Percentiles rank a stretch among this genome's conserved stretches.
These are phyloP conservation scores for Clistopyga incitator DNA, from an alignment of 2,888 invertebrate species.

Conservation along the genomic window DNA sequence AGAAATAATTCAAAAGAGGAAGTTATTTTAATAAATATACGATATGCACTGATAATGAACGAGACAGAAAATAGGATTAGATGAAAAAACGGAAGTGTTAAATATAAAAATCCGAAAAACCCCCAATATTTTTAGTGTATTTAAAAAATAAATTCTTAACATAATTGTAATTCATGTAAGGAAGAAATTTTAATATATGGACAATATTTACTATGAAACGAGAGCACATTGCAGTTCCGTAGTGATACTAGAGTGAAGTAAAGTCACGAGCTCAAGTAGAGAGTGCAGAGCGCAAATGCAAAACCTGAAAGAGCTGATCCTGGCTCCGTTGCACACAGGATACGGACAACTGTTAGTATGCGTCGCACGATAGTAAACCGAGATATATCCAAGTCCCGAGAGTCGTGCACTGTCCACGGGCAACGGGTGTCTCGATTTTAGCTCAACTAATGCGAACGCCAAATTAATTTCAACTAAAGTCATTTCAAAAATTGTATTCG, in stretches of 20 bases:
- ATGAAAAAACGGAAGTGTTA: too few species aligned
- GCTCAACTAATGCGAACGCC: too few species aligned
- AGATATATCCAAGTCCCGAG: conserved; percentile 15
- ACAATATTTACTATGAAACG: conserved; percentile 1
- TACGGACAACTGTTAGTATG: not conserved
- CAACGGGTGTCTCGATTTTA: conserved; percentile 33
- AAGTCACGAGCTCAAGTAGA: not conserved
- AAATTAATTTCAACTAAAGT: not conserved
- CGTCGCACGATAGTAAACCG: conserved; percentile 11
- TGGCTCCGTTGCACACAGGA: not conserved
- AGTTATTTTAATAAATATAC: too few species aligned
- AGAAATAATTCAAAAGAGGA: too few species aligned
- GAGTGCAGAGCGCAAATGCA: conserved; percentile 9
- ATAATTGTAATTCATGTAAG: not conserved
- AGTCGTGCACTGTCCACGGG: conserved; percentile 1
- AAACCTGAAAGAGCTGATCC: conserved; percentile 29
- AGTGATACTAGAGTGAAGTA: not conserved
- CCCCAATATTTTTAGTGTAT: not conserved
- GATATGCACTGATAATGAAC: too few species aligned
- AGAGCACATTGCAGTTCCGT: not conserved
- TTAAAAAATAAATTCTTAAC: not conserved
- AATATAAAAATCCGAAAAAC: too few species aligned
- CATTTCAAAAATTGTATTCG: not conserved
- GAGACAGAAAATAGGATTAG: too few species aligned
- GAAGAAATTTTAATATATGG: conserved; percentile 7